Evolutionary conservation across 2,113 vertebrate species (phyloP).

Genomic region (Edolisoma coerulescens): DNA sequence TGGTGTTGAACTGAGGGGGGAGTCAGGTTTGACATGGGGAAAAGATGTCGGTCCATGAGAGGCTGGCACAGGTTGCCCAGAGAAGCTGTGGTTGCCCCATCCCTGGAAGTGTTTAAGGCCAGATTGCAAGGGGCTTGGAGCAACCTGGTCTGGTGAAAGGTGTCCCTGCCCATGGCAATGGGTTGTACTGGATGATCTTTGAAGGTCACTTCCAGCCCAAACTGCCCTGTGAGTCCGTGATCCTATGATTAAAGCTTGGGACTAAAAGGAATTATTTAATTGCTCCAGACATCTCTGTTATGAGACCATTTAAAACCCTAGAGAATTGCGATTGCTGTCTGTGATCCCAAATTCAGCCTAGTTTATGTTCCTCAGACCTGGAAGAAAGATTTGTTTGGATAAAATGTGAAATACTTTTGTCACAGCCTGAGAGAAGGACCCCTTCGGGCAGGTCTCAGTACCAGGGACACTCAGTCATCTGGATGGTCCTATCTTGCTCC

Average conservation of each 20-base stretch:
- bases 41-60: background rate
- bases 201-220: background rate
- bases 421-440: background rate
- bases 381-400: background rate
- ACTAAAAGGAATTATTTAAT: background rate
- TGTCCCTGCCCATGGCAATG: accelerated
- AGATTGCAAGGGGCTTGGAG: accelerated
- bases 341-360: background rate
- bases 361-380: background rate
- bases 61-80: background rate
- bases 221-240: no score
- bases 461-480: background rate
- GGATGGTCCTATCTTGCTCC: background rate
- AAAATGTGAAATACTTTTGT: background rate
- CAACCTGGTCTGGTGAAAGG: background rate
- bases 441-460: accelerated
- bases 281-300: background rate
- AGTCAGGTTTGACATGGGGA: background rate
- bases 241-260: background rate
- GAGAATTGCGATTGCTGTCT: background rate
- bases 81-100: background rate
- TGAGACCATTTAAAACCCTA: background rate
- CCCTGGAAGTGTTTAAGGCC: background rate
- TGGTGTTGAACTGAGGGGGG: background rate
- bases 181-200: background rate